Percentiles rank a stretch among this genome's conserved stretches.
phyloP scores from a whole-genome alignment of 2,888 invertebrate species.

The Rugalucina vietnamica region DNA sequence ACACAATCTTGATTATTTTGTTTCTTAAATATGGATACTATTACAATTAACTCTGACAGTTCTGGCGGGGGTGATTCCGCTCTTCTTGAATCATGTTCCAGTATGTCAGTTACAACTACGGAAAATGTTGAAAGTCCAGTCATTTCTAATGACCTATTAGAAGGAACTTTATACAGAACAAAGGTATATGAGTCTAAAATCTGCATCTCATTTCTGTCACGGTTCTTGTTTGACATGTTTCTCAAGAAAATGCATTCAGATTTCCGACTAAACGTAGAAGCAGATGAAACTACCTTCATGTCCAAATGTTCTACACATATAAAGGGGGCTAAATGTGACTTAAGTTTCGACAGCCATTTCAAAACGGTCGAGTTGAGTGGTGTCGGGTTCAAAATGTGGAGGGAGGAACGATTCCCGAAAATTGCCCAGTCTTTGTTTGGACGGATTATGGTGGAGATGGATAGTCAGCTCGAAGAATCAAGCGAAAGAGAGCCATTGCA shows the following conservation, averaged over 20 bases:
- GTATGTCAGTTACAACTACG: too few relatives aligned
- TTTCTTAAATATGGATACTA: too few relatives aligned
- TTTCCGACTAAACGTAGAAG: background rate
- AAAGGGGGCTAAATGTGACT: background rate
- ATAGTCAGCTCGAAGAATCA: background rate
- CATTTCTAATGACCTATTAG: background rate
- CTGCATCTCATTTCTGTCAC: background rate
- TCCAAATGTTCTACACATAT: background rate
- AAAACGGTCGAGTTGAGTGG: background rate
- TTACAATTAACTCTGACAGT: too few relatives aligned
- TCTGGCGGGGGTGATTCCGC: too few relatives aligned
- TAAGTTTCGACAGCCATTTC: background rate
- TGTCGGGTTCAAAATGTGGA: background rate
- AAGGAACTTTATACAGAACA: background rate
- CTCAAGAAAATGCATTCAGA: background rate
- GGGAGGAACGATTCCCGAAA: background rate
- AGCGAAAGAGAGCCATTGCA: too few relatives aligned
- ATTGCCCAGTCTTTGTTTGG: background rate
- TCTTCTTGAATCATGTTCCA: too few relatives aligned
- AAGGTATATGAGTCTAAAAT: background rate
- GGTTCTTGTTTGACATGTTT: background rate
- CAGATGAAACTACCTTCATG: background rate
- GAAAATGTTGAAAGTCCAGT: too few relatives aligned
- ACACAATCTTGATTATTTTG: too few relatives aligned
- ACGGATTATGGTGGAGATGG: background rate